Conservation (phyloP, 2,888 invertebrate species). For the Fragum whitleyi region DNA sequence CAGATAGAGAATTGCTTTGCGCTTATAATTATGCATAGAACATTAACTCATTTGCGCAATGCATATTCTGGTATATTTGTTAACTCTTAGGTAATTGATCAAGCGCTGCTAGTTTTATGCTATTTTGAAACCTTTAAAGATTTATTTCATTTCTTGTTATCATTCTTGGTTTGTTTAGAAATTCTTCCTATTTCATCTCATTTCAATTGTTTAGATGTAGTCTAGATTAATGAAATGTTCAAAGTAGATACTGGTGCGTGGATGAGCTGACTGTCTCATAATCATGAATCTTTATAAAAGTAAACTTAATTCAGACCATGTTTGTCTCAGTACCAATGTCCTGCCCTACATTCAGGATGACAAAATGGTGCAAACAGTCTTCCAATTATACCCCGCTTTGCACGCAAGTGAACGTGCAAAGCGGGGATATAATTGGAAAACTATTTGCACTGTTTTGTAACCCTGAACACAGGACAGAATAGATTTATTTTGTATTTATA, state of each 20-base stretch:
- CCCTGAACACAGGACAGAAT: too few species aligned
- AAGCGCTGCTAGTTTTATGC: slow-evolving; percentile 1
- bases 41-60: background rate
- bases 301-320: too few species aligned
- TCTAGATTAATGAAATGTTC: background rate
- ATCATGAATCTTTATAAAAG: too few species aligned
- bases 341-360: too few species aligned
- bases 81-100: background rate
- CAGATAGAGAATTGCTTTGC: slow-evolving; percentile 4
- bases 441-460: too few species aligned
- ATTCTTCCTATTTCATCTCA: background rate
- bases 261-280: too few species aligned
- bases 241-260: background rate
- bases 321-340: too few species aligned
- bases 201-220: background rate
- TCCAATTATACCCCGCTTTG: too few species aligned
- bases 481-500: too few species aligned
- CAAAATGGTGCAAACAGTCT: too few species aligned
- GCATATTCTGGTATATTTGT: background rate
- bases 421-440: too few species aligned
- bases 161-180: background rate
- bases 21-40: background rate
- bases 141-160: background rate
- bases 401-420: too few species aligned
- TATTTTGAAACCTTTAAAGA: background rate